A percentile compares a stretch with the other conserved stretches of the same genome.
Conservation (phyloP, 2,888 invertebrate species). For the Caenorhabditis zanzibari region DNA sequence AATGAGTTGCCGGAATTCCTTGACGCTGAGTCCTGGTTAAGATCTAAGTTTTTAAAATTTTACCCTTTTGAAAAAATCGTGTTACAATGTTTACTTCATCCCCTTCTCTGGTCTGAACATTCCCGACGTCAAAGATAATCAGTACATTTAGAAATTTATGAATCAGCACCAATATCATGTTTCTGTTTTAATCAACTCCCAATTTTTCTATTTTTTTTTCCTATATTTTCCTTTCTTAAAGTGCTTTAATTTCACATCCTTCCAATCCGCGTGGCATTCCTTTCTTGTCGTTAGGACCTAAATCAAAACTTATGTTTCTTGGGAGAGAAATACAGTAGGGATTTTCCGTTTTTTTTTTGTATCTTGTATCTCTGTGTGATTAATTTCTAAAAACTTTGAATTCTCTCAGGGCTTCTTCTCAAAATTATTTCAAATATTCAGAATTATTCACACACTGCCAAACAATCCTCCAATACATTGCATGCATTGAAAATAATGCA, state of each 20-base stretch:
- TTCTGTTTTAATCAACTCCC: slow-evolving; percentile 19
- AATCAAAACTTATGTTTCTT: no score
- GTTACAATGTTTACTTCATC: no score
- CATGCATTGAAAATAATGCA: slow-evolving; percentile 29
- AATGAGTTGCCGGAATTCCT: no score
- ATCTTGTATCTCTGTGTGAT: slow-evolving; percentile 3
- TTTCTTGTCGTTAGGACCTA: neutral
- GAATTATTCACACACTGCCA: slow-evolving; percentile 12
- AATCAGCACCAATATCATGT: slow-evolving; percentile 30
- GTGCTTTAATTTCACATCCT: neutral
- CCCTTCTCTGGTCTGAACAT: no score
- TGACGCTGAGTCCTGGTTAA: no score
- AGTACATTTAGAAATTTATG: neutral
- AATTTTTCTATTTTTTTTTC: neutral
- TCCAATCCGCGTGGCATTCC: no score
- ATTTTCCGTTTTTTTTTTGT: neutral
- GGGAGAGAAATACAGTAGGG: no score
- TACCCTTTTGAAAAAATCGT: no score
- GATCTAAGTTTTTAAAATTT: no score
- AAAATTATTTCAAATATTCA: no score
- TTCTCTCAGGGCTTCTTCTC: neutral
- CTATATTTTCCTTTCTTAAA: slow-evolving; percentile 2
- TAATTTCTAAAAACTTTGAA: neutral
- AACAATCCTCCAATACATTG: neutral
- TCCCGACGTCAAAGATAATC: neutral